Base-by-base conservation (phyloP, 2,113 vertebrate species). In the Sialia sialis region DNA sequence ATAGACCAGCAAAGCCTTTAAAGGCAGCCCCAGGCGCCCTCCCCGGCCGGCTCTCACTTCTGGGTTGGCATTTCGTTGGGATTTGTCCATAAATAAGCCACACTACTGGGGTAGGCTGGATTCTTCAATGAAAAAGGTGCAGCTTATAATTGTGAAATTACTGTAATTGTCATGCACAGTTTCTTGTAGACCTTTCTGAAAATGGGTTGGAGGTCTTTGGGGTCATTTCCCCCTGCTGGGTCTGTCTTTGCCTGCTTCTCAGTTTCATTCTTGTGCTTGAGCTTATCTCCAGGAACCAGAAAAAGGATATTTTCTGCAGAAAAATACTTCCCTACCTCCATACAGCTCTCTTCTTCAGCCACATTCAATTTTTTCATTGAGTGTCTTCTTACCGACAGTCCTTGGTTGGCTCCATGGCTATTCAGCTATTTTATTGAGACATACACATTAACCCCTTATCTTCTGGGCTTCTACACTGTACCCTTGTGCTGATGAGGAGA, bases 211-310 rank as follows among this genome's bases (percentile, higher is more conserved):
- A 38, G 7, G 51, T 6, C 10, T 73, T 51, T 63, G 18, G n/a
- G 14, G 22, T n/a, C n/a, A 27, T 58, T 15, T 73, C 6, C 3
- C 6, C 8, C 26, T 32, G 0, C 49, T 19, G 30, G 0, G 5
- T 43, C 18, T 38, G 6, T n/a, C 15, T 73, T 27, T 67, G 12
- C 7, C 32, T 44, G 15, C 27, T 66, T 59, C 19, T 59, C 51
- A 59, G 0, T 7, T 34, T 44, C 22, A 25, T 81, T 66, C 36
- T 22, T 74, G 22, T 58, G 3, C 10, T 38, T 73, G 10, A 43
- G 14, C 22, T 58, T 51, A 23, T 49, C 32, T 44, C 18, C 32
- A 44, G 23, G 22, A 66, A 10, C 7, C 32, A 59, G 36, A 58
- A 80, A 10, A 38, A 38, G 38, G 6, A 29, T 21, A 49, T 58